Evolutionary conservation across 2,888 invertebrate genomes (phyloP).

Genomic region (Polyommatus icarus): DNA sequence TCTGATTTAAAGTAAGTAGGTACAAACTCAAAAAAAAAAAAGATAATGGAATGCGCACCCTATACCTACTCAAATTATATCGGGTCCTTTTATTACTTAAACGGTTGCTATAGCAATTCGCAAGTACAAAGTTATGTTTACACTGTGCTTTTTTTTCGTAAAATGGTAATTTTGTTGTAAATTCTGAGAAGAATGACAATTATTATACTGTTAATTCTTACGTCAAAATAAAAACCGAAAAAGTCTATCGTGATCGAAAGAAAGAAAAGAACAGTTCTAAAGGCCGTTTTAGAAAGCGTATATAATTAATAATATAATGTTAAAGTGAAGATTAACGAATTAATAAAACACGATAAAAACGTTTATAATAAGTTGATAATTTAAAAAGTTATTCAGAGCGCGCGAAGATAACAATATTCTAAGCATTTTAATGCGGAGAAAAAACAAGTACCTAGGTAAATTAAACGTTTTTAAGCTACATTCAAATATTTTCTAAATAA

Average conservation of each 20-base stretch:
- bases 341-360: background rate
- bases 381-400: background rate
- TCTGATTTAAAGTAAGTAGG: background rate
- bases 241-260: slow-evolving; percentile 16
- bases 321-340: background rate
- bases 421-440: background rate
- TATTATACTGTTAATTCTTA: no score
- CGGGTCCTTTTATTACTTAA: slow-evolving; percentile 8
- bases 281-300: slow-evolving; percentile 19
- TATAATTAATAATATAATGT: slow-evolving; percentile 2
- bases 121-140: background rate
- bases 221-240: background rate
- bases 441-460: background rate
- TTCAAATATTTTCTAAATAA: background rate
- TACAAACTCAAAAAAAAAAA: background rate
- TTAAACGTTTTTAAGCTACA: background rate
- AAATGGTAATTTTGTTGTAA: background rate
- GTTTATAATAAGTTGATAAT: slow-evolving; percentile 1
- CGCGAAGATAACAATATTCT: background rate
- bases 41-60: background rate
- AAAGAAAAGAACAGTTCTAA: slow-evolving; percentile 34
- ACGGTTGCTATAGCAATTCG: background rate
- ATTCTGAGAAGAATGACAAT: background rate
- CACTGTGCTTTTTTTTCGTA: background rate
- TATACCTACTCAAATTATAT: background rate